A percentile compares a stretch with the other conserved stretches of the same genome.
Conservation (phyloP, 2,113 vertebrate genomes). For the Todiramphus chloris region DNA sequence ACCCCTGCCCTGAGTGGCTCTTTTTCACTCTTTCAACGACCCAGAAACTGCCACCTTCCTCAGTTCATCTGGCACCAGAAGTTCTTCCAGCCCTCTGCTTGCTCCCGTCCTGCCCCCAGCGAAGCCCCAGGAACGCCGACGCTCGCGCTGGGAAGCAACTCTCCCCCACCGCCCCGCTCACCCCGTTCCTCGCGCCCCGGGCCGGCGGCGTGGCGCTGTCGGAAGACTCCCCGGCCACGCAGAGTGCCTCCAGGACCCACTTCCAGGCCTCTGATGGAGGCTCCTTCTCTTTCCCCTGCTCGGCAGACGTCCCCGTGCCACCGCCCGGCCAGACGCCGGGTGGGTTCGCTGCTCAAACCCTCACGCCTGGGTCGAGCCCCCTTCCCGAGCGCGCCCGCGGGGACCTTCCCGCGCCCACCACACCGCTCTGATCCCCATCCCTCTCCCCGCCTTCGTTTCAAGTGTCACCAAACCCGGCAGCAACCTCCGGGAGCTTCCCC, state of each 20-base stretch:
- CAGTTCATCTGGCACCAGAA: accelerated
- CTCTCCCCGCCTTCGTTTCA: neutral
- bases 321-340: neutral
- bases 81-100: neutral
- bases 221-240: accelerated
- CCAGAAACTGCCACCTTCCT: accelerated
- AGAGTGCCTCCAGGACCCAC: accelerated
- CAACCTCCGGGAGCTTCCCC: neutral
- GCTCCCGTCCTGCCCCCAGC: neutral
- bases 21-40: neutral
- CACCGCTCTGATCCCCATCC: too few species aligned
- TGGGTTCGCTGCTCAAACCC: neutral
- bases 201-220: accelerated
- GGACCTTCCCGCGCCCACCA: neutral
- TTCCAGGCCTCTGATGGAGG: neutral
- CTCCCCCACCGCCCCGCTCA: neutral
- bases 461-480: neutral
- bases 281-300: neutral
- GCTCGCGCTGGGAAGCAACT: accelerated
- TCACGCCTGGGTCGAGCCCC: accelerated
- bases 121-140: neutral
- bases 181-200: neutral
- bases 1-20: neutral
- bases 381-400: neutral
- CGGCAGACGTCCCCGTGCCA: too few species aligned